Evolutionary conservation across 2,888 invertebrate species (phyloP), one percentile per base, ranked within the genome.

Genomic region (Eristalis intricaria): DNA sequence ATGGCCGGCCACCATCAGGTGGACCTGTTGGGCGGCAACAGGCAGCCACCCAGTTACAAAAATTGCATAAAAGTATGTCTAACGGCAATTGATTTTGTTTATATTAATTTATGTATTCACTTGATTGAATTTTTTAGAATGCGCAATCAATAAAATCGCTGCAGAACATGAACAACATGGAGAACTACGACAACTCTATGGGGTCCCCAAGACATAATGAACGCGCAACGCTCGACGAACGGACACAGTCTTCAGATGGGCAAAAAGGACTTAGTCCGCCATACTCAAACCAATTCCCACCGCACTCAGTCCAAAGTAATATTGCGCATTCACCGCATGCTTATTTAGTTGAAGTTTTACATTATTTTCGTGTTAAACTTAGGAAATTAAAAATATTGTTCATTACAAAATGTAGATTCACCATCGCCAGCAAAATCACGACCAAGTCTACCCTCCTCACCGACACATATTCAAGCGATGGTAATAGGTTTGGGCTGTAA

Each of bases 391-490:
- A 50, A 50, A 19, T 19, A 2, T 50, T 50, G 3, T 19, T 50
- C 7, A 8, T 50, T 19, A 8, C 5, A 50, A 50, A 50, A 19
- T 84, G 0, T 82, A 95, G 95, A 95, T 26, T 97, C 97, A 4
- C 97, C 97, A 1, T 97, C 98, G 5, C 98, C 98, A 80, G 97
- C 97, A 82, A 98, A 98, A 93, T 96, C 96, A 83, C 95, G 97
- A 90, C 98, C 98, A 71, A 97, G 97, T 70, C 94, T 98, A 90
- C 98, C 98, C 63, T 98, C 98, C 90, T 98, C 98, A 73, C 99
- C 99, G 26, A 98, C 98, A 71, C 98, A 98, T 93, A 98, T 98
- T 93, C 98, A 98, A 75, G 98, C 98, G 74, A 96, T 98, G 95
- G n/a, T n/a, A n/a, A n/a, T n/a, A n/a, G n/a, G n/a, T n/a, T n/a